phyloP scores from a whole-genome alignment of 35 echinoderm and acorn worm species.

The Diadema setosum region DNA sequence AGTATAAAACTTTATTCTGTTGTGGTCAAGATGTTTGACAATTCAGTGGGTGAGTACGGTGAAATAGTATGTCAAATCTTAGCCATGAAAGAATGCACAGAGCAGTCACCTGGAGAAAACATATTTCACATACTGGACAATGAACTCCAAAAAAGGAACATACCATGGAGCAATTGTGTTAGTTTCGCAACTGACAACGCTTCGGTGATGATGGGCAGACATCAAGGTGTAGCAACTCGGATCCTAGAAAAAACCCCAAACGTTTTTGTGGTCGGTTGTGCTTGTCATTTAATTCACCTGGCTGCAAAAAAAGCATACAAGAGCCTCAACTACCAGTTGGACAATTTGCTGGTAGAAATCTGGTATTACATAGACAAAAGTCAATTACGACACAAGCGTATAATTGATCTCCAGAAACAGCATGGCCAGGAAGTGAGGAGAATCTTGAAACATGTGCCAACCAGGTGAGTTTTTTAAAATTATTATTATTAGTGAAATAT shows the following conservation, averaged over 20 bases:
- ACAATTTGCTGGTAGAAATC: slow-evolving; percentile 37
- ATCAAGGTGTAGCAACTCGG: slow-evolving; percentile 20
- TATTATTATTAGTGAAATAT: no score
- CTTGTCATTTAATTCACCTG: slow-evolving; percentile 53
- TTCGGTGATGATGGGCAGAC: slow-evolving; percentile 1
- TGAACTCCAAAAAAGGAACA: background rate
- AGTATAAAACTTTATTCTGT: slow-evolving; percentile 42
- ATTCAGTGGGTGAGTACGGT: slow-evolving; percentile 1
- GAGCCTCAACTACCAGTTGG: background rate
- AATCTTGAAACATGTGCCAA: slow-evolving; percentile 54
- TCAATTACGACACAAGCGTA: slow-evolving; percentile 12
- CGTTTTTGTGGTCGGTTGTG: slow-evolving; percentile 40
- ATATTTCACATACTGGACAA: background rate
- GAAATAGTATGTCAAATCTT: background rate
- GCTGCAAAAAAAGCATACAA: slow-evolving; percentile 34
- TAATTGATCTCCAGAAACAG: slow-evolving; percentile 33
- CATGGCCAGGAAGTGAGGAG: slow-evolving; percentile 34
- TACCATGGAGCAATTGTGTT: slow-evolving; percentile 19
- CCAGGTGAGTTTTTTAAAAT: slow-evolving; percentile 23
- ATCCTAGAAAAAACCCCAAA: background rate
- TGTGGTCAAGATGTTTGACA: slow-evolving; percentile 32
- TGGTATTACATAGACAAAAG: slow-evolving; percentile 51
- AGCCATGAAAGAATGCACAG: background rate
- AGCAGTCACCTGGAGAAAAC: background rate
- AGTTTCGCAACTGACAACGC: slow-evolving; percentile 45